Evolutionary conservation across 2,113 vertebrate genomes (phyloP), one percentile per base, ranked within the genome.

Genomic region (Himantopus leucocephalus): DNA sequence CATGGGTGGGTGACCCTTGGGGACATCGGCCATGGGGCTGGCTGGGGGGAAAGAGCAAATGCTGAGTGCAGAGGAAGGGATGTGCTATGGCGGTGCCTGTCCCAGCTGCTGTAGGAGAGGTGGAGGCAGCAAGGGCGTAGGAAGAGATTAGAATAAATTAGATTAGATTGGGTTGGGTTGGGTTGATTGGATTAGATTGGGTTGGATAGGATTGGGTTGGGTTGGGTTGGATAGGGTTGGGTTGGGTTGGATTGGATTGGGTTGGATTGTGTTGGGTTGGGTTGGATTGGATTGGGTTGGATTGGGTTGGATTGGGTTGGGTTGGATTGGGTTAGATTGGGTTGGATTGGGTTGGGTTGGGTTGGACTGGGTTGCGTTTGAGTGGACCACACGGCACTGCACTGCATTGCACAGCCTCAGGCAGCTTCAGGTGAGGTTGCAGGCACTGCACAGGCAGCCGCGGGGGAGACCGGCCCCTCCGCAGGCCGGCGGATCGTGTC

Each of bases 291-390:
- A 2, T 35, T 37, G 1, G 32, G 5, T 32, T 20, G 3, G 26
- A 2, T 26, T 17, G 6, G 22, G 3, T 11, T 11, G 4, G 50
- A 5, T 41, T 14, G 2, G 14, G 3, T 11, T 35, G 1, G 35
- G 2, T 24, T 30, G 2, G 30, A 7, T 22, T 48, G 3, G 5
- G 3, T 13, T n/a, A 12, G 8, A 4, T n/a, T 79, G 3, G 18
- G 3, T 20, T 32, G 4, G 41, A 2, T 16, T 68, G 4, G 23
- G 3, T 7, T 13, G 2, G 15, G 2, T 10, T 24, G 13, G 47
- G 1, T 21, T 29, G 12, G 24, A 5, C 29, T 37, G 3, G 18
- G 5, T 21, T 45, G 13, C 12, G 10, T 27, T 14, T 7, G 12
- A 3, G 22, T 70, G 15, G 5, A 3, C n/a, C n/a, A n/a, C n/a